Conservation (phyloP, 30 jellyfish, hydroid and myxozoan genomes). For the Catostylus mosaicus region DNA sequence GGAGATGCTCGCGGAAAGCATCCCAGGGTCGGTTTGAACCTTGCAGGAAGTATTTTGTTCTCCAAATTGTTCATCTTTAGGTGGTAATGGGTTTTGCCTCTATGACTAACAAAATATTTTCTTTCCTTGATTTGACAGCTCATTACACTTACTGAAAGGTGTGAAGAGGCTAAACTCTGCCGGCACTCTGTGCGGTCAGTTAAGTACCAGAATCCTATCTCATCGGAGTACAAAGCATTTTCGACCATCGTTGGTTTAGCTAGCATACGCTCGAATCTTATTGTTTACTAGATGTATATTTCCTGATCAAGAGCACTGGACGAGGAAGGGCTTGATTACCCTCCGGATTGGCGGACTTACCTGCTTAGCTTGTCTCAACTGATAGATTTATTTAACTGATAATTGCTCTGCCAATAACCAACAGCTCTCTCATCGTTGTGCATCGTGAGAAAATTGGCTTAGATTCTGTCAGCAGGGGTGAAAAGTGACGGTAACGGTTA, state of each 20-base stretch:
- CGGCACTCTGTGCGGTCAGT: conserved; percentile 79
- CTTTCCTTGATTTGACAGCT: conserved; percentile 79
- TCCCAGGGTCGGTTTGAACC: conserved; percentile 69
- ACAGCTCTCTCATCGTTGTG: conserved; percentile 44
- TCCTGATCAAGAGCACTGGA: conserved; percentile 45
- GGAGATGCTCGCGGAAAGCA: conserved; percentile 77
- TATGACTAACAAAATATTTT: conserved; percentile 67
- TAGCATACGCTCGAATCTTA: conserved; percentile 20
- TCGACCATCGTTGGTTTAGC: conserved; percentile 38
- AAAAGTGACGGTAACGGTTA: conserved; percentile 32
- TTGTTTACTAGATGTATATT: conserved; percentile 35
- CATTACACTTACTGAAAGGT: conserved; percentile 63
- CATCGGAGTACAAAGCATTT: conserved; percentile 23
- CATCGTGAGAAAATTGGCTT: conserved; percentile 77
- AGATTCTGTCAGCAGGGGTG: conserved; percentile 69
- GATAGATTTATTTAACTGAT: conserved; percentile 45
- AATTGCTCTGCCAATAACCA: conserved; percentile 61
- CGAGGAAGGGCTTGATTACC: conserved; percentile 56
- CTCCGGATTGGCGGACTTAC: conserved; percentile 40
- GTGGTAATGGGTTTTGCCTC: conserved; percentile 78
- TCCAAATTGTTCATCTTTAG: conserved; percentile 55
- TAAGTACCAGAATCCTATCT: conserved; percentile 53
- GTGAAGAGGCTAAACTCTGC: conserved; percentile 73
- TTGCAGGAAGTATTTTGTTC: conserved; percentile 78
- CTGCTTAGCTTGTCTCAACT: conserved; percentile 29